Percentiles rank a stretch among this genome's conserved stretches.
Conservation (phyloP, 2,113 vertebrate species). For the Hypanus sabinus region DNA sequence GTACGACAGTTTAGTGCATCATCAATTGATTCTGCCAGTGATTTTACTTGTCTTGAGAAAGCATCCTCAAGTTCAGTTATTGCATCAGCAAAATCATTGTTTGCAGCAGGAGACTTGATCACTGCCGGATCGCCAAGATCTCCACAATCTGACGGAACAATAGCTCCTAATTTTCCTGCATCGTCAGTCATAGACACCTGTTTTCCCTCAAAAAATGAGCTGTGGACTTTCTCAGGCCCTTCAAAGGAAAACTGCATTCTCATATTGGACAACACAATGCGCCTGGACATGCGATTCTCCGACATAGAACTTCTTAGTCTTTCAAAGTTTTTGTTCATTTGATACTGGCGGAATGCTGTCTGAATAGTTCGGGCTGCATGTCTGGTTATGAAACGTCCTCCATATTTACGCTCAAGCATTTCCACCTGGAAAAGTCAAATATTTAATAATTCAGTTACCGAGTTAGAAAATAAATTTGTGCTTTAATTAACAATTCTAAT, state of each 20-base stretch:
- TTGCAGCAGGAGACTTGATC: constrained; percentile 68
- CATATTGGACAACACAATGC: constrained; percentile 97
- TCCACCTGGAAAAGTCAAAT: constrained; percentile 71
- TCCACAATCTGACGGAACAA: constrained; percentile 68
- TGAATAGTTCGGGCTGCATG: constrained; percentile 96
- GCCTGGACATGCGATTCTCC: constrained; percentile 93
- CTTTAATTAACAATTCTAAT: neutral
- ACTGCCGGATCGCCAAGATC: constrained; percentile 64
- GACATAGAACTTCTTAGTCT: constrained; percentile 96
- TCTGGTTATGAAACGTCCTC: constrained; percentile 92
- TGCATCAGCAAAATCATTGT: constrained; percentile 79
- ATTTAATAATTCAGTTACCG: constrained; percentile 17
- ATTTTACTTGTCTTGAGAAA: constrained; percentile 93
- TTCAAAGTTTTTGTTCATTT: constrained; percentile 99
- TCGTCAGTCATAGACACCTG: constrained; percentile 83
- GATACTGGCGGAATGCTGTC: constrained; percentile 95
- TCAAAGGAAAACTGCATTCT: constrained; percentile 99
- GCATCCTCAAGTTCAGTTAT: constrained; percentile 94
- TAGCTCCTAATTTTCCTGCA: constrained; percentile 61
- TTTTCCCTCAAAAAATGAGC: constrained; percentile 93
- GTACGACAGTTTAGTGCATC: constrained; percentile 91
- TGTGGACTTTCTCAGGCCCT: constrained; percentile 93
- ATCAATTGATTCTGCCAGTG: constrained; percentile 90
- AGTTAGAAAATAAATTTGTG: too few relatives aligned
- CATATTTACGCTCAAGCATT: constrained; percentile 98